phyloP scores from a whole-genome alignment of 2,888 invertebrate genomes.

The Oxyteleia sp. region DNA sequence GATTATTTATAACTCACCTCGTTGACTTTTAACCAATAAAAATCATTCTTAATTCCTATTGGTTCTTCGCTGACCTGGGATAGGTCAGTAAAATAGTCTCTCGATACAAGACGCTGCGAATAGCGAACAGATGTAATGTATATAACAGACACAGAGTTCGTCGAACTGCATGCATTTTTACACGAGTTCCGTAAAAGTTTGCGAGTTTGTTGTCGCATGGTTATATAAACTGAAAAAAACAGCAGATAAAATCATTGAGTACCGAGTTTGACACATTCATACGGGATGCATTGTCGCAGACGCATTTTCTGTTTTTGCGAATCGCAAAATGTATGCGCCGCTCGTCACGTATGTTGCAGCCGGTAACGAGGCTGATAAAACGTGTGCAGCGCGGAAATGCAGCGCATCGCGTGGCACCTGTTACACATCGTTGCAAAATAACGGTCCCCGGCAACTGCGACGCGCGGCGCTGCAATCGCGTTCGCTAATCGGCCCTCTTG shows the following conservation, averaged over 20 bases:
- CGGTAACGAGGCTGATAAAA: conserved; percentile 77
- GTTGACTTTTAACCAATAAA: no score
- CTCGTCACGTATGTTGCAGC: conserved; percentile 76
- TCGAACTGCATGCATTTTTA: no score
- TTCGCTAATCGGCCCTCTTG: conserved; percentile 51
- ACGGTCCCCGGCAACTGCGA: conserved; percentile 53
- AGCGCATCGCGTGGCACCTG: conserved; percentile 78
- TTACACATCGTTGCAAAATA: conserved; percentile 75
- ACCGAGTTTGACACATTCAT: conserved; percentile 11
- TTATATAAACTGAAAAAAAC: neutral
- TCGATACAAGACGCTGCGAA: no score
- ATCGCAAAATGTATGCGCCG: conserved; percentile 27
- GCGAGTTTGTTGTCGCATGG: neutral
- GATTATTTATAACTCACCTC: no score
- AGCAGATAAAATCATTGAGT: neutral
- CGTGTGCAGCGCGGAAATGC: conserved; percentile 71
- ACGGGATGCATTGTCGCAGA: conserved; percentile 31
- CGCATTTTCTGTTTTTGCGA: conserved; percentile 45
- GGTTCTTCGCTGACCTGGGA: no score
- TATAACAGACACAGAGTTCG: no score
- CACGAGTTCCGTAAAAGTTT: neutral
- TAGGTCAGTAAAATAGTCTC: no score
- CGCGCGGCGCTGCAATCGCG: conserved; percentile 43
- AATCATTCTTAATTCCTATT: no score
- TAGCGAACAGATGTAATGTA: no score